phyloP scores from a whole-genome alignment of 2,888 invertebrate species.

The Anarsia innoxiella region DNA sequence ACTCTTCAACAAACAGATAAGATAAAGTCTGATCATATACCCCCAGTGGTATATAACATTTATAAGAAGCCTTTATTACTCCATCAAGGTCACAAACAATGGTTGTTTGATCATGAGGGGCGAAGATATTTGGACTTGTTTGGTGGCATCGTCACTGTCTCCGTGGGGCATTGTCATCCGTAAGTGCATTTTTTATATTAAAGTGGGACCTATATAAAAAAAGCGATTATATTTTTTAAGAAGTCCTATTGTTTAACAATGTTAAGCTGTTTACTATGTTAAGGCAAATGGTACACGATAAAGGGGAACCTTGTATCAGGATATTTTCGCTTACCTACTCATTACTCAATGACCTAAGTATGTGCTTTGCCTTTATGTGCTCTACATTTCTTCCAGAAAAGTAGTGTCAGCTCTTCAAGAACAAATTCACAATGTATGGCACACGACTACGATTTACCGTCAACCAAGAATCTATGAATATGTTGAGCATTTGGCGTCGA shows the following conservation, averaged over 20 bases:
- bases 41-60: constrained; percentile 81
- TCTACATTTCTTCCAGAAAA: constrained; percentile 81
- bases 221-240: too few species aligned
- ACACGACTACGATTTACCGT: constrained; percentile 93
- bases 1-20: constrained; percentile 74
- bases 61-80: constrained; percentile 90
- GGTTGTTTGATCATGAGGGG: constrained; percentile 91
- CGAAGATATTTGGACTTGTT: constrained; percentile 95
- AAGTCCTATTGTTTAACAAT: too few species aligned
- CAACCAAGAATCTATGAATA: constrained; percentile 95
- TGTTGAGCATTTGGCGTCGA: constrained; percentile 84
- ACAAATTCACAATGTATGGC: constrained; percentile 90
- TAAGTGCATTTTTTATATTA: constrained; percentile 66
- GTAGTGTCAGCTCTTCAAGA: constrained; percentile 85
- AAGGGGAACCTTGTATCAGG: too few species aligned
- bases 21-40: constrained; percentile 78
- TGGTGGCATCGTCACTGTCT: constrained; percentile 97
- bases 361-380: too few species aligned
- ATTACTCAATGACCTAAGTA: too few species aligned
- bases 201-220: too few species aligned
- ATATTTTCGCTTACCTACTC: too few species aligned
- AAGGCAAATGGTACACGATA: too few species aligned
- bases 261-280: too few species aligned
- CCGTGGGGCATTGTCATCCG: constrained; percentile 99
- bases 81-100: constrained; percentile 92